phyloP scores from a whole-genome alignment of 2,797 vertebrate genomes.

The Periparus ater region DNA sequence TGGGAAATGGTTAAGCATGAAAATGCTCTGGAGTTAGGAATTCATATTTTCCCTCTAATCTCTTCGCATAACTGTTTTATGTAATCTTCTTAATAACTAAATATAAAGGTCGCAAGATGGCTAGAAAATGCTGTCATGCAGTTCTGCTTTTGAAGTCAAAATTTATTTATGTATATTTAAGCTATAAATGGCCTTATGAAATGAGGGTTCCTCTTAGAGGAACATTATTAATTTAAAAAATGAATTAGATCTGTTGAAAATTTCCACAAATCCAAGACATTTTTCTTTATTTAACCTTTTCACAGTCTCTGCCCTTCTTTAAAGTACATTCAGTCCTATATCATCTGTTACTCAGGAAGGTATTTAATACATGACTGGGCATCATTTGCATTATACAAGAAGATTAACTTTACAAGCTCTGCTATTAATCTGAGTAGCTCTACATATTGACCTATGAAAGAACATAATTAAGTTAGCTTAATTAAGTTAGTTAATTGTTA shows the following conservation, averaged over 20 bases:
- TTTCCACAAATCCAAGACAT: conserved; percentile 55
- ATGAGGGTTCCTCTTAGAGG: conserved; percentile 12
- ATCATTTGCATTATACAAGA: conserved; percentile 77
- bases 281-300: conserved; percentile 70
- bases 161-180: conserved; percentile 61
- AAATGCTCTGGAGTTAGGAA: conserved; percentile 14
- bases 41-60: conserved; percentile 13
- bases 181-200: conserved; percentile 29
- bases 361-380: conserved; percentile 76
- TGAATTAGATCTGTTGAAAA: conserved; percentile 45
- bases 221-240: conserved; percentile 56
- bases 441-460: conserved; percentile 85
- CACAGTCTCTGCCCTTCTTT: conserved; percentile 67
- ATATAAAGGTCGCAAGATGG: not conserved
- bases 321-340: conserved; percentile 55
- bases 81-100: conserved; percentile 47
- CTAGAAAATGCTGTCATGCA: conserved; percentile 9
- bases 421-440: conserved; percentile 85
- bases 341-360: conserved; percentile 59
- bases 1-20: not conserved
- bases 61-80: conserved; percentile 34
- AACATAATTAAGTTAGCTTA: conserved; percentile 89
- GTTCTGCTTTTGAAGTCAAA: conserved; percentile 49
- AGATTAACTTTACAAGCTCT: conserved; percentile 83
- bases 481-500: conserved; percentile 91